Evolutionary conservation across 2,888 invertebrate species (phyloP), one percentile per base, ranked within the genome.

Genomic region (Spatulosminthurus flaviceps): DNA sequence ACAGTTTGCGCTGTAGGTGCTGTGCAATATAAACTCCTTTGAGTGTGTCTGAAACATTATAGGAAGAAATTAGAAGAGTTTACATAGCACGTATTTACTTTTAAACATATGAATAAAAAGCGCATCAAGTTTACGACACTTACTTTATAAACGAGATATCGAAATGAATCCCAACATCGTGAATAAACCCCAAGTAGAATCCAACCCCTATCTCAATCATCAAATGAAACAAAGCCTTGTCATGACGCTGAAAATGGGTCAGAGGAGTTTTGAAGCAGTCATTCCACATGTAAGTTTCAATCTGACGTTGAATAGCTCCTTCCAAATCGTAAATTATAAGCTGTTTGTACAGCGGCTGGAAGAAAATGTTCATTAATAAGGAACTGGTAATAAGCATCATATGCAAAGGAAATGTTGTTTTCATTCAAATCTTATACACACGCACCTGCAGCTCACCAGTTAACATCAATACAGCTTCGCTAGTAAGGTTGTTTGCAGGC

Each of bases 1-100:
- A 69, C 34, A 60, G 60, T 73, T 64, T 80, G 74, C 78, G 80
- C 24, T 77, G 77, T 76, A n/a, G 84, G 82, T 13, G 82, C 81
- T 5, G 84, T 83, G 34, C 84, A 84, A 76, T 83, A 82, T 26
- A 84, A 73, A 60, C 81, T 80, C 24, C 81, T 73, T 72, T 81
- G 80, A 21, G 83, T 81, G 64, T 88, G 88, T 82, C 89, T 89
- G 80, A 79, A 70, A 70, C 9, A 34, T 4, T 9, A 34, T 7
- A 34, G 34, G 4, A 34, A 9, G 34, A 7, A 73, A 72, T 81
- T 64, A 76, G n/a, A n/a, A n/a, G n/a, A n/a, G n/a, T n/a, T n/a
- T n/a, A n/a, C n/a, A n/a, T n/a, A n/a, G n/a, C n/a, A n/a, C n/a
- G n/a, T n/a, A n/a, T n/a, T n/a, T n/a, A n/a, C n/a, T n/a, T n/a